phyloP scores from a whole-genome alignment of 2,888 invertebrate genomes.

The Scelioninae gen. 1 region DNA sequence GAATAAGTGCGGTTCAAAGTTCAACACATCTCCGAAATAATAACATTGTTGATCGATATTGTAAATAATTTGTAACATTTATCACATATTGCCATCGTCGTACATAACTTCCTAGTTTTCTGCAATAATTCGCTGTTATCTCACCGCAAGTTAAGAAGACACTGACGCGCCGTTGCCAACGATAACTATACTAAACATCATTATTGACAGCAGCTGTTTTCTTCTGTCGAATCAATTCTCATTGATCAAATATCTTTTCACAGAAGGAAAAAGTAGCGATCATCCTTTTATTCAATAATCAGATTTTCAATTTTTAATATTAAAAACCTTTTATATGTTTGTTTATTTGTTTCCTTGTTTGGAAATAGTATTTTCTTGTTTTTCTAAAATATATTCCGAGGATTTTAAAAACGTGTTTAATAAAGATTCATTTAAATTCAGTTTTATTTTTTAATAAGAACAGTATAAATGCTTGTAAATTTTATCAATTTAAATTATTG shows the following conservation, averaged over 20 bases:
- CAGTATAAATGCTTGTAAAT: too few species aligned
- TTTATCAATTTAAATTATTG: too few species aligned
- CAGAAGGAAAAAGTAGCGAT: too few species aligned
- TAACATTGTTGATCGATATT: neutral
- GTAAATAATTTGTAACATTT: neutral
- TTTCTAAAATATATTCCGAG: neutral
- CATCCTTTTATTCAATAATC: too few species aligned
- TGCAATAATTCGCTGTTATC: slow-evolving; percentile 1
- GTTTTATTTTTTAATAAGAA: too few species aligned
- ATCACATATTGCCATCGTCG: neutral
- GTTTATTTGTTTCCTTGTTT: too few species aligned
- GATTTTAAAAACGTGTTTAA: neutral
- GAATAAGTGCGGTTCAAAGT: too few species aligned
- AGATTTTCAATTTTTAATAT: too few species aligned
- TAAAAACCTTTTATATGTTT: too few species aligned
- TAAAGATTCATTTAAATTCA: too few species aligned
- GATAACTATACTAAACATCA: neutral
- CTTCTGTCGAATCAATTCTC: neutral
- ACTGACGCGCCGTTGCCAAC: slow-evolving; percentile 3
- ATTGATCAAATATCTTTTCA: too few species aligned
- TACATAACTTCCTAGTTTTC: neutral
- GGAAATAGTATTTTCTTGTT: too few species aligned
- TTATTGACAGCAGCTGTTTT: slow-evolving; percentile 5
- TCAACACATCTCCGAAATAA: neutral
- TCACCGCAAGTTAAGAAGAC: slow-evolving; percentile 11